A percentile compares a stretch with the other conserved stretches of the same genome.
Evolutionary conservation across 2,113 vertebrate genomes (phyloP).

Genomic region (Oryctolagus cuniculus): DNA sequence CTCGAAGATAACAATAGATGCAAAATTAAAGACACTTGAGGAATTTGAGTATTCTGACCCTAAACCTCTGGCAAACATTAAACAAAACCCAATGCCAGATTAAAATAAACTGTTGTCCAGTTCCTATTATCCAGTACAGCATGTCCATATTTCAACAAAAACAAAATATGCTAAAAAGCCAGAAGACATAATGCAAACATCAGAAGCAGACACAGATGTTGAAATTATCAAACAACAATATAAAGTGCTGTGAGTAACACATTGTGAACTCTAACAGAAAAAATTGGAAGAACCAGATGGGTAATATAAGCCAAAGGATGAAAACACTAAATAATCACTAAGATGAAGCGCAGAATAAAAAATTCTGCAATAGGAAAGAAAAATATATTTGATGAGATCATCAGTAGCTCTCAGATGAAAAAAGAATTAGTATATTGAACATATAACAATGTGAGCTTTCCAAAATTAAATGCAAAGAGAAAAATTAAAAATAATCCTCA

Average conservation of each 20-base stretch:
- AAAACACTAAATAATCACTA: background rate
- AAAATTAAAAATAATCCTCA: background rate
- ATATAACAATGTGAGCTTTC: background rate
- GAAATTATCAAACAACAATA: background rate
- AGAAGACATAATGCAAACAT: background rate
- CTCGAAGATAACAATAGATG: background rate
- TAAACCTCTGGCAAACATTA: background rate
- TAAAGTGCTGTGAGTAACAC: background rate
- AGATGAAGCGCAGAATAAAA: background rate
- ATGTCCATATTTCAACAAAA: background rate
- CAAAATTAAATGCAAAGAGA: background rate
- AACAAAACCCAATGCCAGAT: background rate
- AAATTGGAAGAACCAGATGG: background rate
- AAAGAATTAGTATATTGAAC: constrained; percentile 2
- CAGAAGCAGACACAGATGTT: constrained; percentile 3
- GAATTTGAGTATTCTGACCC: background rate
- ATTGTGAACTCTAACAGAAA: background rate
- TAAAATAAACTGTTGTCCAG: background rate
- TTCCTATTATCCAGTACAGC: background rate
- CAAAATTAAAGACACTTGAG: background rate
- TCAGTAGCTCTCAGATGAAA: background rate
- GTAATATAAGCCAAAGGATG: background rate
- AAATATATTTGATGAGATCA: background rate
- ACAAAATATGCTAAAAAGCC: background rate
- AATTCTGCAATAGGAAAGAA: background rate